Base-by-base conservation (phyloP, 1,140 invertebrate genomes). In the Bilobella aurantiaca region DNA sequence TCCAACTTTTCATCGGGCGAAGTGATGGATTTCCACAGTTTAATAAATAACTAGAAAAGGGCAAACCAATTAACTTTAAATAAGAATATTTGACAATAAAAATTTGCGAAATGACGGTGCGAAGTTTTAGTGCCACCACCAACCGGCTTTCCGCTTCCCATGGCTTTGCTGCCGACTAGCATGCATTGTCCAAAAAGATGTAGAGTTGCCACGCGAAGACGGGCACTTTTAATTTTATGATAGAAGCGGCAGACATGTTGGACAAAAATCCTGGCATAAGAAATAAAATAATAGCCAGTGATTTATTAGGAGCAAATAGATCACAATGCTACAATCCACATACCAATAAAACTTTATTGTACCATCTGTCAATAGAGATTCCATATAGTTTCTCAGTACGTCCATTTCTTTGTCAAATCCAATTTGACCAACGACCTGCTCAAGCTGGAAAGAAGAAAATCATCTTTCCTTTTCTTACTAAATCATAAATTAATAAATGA, bases 1-100 rank as follows among this genome's bases (percentile, higher is more conserved):
- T 72, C 70, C 37, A 62, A 30, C 65, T 67, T 67, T 0, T 69
- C 67, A 16, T 61, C 42, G 3, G 64, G 37, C n/a, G 53, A 18
- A 31, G 69, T 30, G 1, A 29, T 29, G 12, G n/a, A 46, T 3
- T 53, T 63, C 70, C 70, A 72, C 3, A 69, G n/a, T 1, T 32
- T 29, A 3, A 59, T 27, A 25, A 69, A 67, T 16, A 34, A n/a
- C 69, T 70, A 59, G 8, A 42, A 25, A 29, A 66, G 29, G 28
- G 32, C 37, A 53, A 53, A 53, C 14, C 12, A 14, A 23, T 23
- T 12, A 12, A 42, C 37, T 8, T n/a, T 12, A 42, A 42, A 42
- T 42, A 8, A 42, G n/a, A 42, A 42, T n/a, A 42, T 42, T 12
- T 12, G 37, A 42, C 37, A 42, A 42, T 12, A 42, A 12, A 42